phyloP scores from a whole-genome alignment of 2,888 invertebrate species.

The Cataglyphis albicans region DNA sequence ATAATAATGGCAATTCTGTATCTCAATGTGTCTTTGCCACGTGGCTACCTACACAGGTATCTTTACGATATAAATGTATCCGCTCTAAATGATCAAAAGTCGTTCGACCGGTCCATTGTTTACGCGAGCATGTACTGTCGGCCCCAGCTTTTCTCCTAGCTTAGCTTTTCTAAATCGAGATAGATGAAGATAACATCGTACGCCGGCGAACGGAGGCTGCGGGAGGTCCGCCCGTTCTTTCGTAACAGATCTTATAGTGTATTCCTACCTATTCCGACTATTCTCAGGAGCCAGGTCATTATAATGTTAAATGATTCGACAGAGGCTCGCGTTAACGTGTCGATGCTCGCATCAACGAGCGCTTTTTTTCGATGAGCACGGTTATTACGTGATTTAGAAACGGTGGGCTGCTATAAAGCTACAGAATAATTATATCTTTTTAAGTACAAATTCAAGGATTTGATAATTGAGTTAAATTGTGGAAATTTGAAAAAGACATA shows the following conservation, averaged over 20 bases:
- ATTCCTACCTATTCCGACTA: slow-evolving; percentile 73
- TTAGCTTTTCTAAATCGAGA: slow-evolving; percentile 63
- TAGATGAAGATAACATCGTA: slow-evolving; percentile 79
- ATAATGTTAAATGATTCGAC: slow-evolving; percentile 77
- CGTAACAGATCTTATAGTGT: slow-evolving; percentile 71
- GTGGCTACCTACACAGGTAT: slow-evolving; percentile 15
- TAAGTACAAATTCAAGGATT: not conserved
- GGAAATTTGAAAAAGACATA: not conserved
- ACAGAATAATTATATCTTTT: not conserved
- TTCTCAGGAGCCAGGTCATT: slow-evolving; percentile 74
- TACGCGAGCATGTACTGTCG: slow-evolving; percentile 63
- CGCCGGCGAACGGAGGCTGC: slow-evolving; percentile 74
- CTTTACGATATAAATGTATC: not conserved
- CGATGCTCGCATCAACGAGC: slow-evolving; percentile 58
- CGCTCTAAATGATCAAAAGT: slow-evolving; percentile 40
- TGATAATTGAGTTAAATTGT: not conserved
- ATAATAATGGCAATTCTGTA: slow-evolving; percentile 52
- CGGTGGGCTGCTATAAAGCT: slow-evolving; percentile 5
- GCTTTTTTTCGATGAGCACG: slow-evolving; percentile 54
- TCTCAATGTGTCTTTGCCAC: slow-evolving; percentile 31
- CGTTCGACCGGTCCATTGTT: slow-evolving; percentile 60
- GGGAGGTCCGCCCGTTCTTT: slow-evolving; percentile 76
- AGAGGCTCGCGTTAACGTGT: slow-evolving; percentile 57
- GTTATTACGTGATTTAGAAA: slow-evolving; percentile 20
- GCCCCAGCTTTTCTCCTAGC: slow-evolving; percentile 59